Base-by-base conservation (phyloP, 2,888 invertebrate species). In the Leptothorax acervorum region DNA sequence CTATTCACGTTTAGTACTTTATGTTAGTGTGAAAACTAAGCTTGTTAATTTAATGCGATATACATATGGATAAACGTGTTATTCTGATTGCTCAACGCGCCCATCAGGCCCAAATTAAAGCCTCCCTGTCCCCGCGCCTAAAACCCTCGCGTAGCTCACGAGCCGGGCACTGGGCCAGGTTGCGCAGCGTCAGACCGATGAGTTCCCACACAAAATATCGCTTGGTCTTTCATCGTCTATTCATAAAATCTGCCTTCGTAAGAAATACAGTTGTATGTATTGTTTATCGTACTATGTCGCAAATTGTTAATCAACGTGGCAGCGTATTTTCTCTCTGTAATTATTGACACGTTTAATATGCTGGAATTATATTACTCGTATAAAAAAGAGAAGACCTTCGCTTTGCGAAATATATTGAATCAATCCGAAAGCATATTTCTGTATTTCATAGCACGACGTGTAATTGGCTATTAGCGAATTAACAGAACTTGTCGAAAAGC, bases 141-240 rank as follows among this genome's bases (percentile, higher is more conserved):
- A 81, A 73, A 60, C 75, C 78, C 48, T 81, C 23, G 23, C 48
- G 79, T 81, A 48, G 79, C 74, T 60, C 28, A 81, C 35, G 51
- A 65, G 70, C 42, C 55, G 76, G 78, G 79, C 79, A 60, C 74
- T 81, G 79, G 79, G 79, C 75, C 75, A 74, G 79, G 79, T 74
- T 15, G 78, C 60, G 79, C 92, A 85, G 86, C 92, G 90, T 89
- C 88, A 93, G 92, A 94, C 92, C 92, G 94, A 94, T 94, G 94
- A 94, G 94, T 94, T 94, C 90, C 93, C 91, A 94, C 92, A 93
- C 94, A 94, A 93, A 94, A 94, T 94, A 94, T 93, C 92, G 93
- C 93, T 94, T 94, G 93, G 93, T 94, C 9, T 60, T 42, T 31
- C 42, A n/a, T 42, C 39, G 5, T 55, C 42, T 23, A 48, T 48